Conservation (phyloP, 2,113 vertebrate species). For the Chinchilla lanigera region DNA sequence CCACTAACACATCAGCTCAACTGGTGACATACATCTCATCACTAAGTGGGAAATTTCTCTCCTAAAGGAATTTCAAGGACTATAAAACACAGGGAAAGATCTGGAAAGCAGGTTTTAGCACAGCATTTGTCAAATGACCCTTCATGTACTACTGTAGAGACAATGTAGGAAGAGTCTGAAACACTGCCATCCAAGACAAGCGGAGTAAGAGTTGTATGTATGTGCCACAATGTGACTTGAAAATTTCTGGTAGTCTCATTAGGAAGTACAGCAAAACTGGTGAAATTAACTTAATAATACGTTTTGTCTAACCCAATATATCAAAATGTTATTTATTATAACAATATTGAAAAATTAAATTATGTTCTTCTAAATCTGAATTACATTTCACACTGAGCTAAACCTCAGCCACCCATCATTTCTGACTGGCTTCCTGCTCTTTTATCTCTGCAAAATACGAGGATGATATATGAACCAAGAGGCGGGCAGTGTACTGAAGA, state of each 20-base stretch:
- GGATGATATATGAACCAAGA: neutral
- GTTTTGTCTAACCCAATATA: neutral
- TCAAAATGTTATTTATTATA: neutral
- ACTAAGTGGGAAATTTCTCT: neutral
- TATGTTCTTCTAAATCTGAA: neutral
- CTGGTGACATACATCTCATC: neutral
- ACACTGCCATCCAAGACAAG: accelerated
- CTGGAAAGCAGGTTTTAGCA: neutral
- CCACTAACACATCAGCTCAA: slow-evolving; percentile 10
- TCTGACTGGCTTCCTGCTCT: neutral
- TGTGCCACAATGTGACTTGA: neutral
- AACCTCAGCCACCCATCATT: neutral
- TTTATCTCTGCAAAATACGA: neutral
- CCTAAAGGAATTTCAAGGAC: neutral
- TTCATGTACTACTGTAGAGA: neutral
- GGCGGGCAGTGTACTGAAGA: neutral
- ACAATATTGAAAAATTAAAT: neutral
- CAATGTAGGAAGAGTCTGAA: neutral
- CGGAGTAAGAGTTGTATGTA: accelerated
- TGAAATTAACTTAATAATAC: neutral
- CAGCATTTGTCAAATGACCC: neutral
- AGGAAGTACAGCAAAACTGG: neutral
- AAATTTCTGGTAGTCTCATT: neutral
- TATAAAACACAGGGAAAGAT: neutral
- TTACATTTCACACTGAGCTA: neutral